phyloP scores from a whole-genome alignment of 2,797 vertebrate species.

The Crypturellus tataupa region DNA sequence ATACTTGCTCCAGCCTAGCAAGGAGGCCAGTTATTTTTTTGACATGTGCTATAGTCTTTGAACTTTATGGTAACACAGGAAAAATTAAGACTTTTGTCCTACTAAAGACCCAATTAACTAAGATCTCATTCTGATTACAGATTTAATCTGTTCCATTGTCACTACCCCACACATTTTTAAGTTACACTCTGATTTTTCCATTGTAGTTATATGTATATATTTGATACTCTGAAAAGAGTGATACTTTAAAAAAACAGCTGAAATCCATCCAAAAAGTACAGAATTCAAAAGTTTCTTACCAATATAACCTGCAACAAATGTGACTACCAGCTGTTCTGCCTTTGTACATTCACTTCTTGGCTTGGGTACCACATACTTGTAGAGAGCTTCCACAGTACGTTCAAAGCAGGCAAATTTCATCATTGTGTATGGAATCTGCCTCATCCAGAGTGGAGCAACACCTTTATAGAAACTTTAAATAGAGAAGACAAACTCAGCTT shows the following conservation, averaged over 20 bases:
- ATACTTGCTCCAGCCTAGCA: not conserved
- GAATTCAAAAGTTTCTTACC: constrained; percentile 83
- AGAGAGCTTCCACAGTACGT: constrained; percentile 95
- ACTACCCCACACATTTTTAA: not conserved
- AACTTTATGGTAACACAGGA: not conserved
- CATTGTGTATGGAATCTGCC: constrained; percentile 99
- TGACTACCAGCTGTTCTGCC: constrained; percentile 93
- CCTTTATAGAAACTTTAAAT: constrained; percentile 95
- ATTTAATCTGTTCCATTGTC: not conserved
- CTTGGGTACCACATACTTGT: constrained; percentile 95
- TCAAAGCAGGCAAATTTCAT: constrained; percentile 99
- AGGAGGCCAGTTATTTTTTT: not conserved
- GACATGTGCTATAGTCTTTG: not conserved
- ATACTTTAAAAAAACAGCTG: not conserved
- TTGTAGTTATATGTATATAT: not conserved
- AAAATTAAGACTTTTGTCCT: not conserved
- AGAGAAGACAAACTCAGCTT: not conserved
- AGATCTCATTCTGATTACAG: not conserved
- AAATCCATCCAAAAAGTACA: not conserved
- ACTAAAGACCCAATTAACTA: not conserved
- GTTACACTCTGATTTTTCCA: not conserved
- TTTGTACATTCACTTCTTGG: constrained; percentile 94
- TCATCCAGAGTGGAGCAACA: constrained; percentile 97
- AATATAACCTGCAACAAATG: constrained; percentile 96
- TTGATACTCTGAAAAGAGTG: not conserved